These are phyloP conservation scores for Listronotus bonariensis DNA, from an alignment of 1,140 invertebrate genomes.

Conservation along the genomic window DNA sequence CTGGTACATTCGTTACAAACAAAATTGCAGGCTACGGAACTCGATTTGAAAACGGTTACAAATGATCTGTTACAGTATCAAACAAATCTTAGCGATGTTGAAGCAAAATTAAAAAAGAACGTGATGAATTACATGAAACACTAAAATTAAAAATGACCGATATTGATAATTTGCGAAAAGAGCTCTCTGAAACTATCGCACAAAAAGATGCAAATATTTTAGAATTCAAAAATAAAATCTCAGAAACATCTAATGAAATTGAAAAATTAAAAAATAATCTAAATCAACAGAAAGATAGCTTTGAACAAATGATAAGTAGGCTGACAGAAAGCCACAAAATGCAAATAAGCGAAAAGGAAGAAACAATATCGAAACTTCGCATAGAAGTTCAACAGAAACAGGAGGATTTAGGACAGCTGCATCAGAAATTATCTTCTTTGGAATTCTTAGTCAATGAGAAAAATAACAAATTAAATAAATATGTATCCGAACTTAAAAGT, in stretches of 20 bases:
- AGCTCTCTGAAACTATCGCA: slow-evolving; percentile 44
- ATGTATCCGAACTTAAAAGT: slow-evolving; percentile 4
- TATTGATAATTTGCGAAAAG: slow-evolving; percentile 57
- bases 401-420: slow-evolving; percentile 30
- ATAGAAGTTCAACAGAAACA: slow-evolving; percentile 58
- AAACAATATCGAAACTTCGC: slow-evolving; percentile 58
- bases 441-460: neutral
- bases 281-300: slow-evolving; percentile 12
- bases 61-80: slow-evolving; percentile 41
- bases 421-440: slow-evolving; percentile 3
- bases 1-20: slow-evolving; percentile 40
- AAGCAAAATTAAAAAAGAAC: slow-evolving; percentile 41
- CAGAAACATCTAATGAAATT: slow-evolving; percentile 17
- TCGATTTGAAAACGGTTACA: slow-evolving; percentile 59
- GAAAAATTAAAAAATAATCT: slow-evolving; percentile 21
- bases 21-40: slow-evolving; percentile 34
- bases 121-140: slow-evolving; percentile 37
- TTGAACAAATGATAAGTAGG: slow-evolving; percentile 14
- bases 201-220: slow-evolving; percentile 16
- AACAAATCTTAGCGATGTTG: slow-evolving; percentile 40
- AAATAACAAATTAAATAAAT: neutral
- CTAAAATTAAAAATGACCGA: slow-evolving; percentile 58
- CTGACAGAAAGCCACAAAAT: slow-evolving; percentile 20
- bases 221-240: slow-evolving; percentile 18
- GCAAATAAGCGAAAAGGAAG: slow-evolving; percentile 46